Percentiles rank a stretch among this genome's conserved stretches.
Evolutionary conservation across 2,113 vertebrate species (phyloP).

Genomic region (Lipotes vexillifer): DNA sequence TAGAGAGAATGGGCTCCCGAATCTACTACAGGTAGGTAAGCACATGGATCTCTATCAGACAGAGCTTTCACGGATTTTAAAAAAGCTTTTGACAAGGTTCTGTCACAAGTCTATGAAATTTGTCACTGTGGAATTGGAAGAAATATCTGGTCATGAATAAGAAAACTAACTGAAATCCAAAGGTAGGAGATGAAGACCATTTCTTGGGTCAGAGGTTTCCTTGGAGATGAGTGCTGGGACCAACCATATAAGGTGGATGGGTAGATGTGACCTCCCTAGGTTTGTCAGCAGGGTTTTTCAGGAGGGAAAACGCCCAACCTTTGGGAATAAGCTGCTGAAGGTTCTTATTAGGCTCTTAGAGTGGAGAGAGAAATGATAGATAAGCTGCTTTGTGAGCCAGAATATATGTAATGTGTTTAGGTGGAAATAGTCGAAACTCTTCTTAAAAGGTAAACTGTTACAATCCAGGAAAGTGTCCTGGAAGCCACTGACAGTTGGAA

Average conservation of each 20-base stretch:
- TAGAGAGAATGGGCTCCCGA: not conserved
- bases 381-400: not conserved
- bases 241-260: fast-evolving
- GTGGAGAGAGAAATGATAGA: not conserved
- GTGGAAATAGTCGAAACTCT: not conserved
- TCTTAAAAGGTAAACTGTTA: not conserved
- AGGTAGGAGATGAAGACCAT: not conserved
- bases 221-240: not conserved
- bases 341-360: not conserved
- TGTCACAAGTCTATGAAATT: not conserved
- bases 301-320: too few relatives aligned
- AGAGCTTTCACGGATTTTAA: too few relatives aligned
- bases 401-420: not conserved
- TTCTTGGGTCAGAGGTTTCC: not conserved
- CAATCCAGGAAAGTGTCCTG: not conserved
- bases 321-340: not conserved
- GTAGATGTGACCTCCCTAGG: not conserved
- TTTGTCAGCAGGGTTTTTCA: not conserved
- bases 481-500: not conserved
- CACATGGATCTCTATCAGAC: fast-evolving
- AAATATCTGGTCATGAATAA: fast-evolving
- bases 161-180: not conserved
- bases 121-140: not conserved
- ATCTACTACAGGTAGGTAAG: not conserved
- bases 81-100: not conserved